These are phyloP conservation scores for Pampusana beccarii DNA, from an alignment of 2,113 vertebrate species.

Conservation along the genomic window DNA sequence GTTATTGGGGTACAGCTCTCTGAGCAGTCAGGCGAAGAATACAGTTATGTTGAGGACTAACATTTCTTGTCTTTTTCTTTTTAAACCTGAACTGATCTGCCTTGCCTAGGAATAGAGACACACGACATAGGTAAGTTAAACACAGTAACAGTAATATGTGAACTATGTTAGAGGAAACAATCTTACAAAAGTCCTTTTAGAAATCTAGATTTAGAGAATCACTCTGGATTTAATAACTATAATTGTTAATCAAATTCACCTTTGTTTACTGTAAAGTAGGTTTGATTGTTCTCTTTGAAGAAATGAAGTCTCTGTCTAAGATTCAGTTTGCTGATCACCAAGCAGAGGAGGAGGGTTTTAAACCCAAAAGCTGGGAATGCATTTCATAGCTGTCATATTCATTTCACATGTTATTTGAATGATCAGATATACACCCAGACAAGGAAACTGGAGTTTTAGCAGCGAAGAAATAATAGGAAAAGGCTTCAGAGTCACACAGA, in stretches of 20 bases:
- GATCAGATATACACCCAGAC: neutral
- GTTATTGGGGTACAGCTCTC: neutral
- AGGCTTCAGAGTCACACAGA: neutral
- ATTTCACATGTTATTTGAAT: neutral
- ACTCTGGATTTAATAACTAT: neutral
- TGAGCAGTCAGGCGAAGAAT: neutral
- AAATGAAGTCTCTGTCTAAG: neutral
- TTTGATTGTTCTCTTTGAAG: neutral
- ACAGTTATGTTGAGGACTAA: slow-evolving; percentile 10
- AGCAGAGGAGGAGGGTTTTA: neutral
- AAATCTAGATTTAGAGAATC: slow-evolving; percentile 23
- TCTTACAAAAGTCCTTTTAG: neutral
- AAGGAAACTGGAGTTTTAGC: neutral
- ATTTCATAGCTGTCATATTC: neutral
- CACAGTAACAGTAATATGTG: neutral
- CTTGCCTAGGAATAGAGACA: slow-evolving; percentile 92
- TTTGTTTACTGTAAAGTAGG: neutral
- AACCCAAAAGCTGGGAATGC: neutral
- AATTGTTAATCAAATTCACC: neutral
- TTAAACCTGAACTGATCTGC: slow-evolving; percentile 37
- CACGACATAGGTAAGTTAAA: slow-evolving; percentile 94
- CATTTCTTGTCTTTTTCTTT: slow-evolving; percentile 61
- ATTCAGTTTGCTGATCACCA: neutral
- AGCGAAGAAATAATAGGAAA: neutral
- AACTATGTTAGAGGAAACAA: neutral